These are phyloP conservation scores for Acanthaster planci DNA, from an alignment of 35 echinoderm and acorn worm genomes.

Conservation along the genomic window DNA sequence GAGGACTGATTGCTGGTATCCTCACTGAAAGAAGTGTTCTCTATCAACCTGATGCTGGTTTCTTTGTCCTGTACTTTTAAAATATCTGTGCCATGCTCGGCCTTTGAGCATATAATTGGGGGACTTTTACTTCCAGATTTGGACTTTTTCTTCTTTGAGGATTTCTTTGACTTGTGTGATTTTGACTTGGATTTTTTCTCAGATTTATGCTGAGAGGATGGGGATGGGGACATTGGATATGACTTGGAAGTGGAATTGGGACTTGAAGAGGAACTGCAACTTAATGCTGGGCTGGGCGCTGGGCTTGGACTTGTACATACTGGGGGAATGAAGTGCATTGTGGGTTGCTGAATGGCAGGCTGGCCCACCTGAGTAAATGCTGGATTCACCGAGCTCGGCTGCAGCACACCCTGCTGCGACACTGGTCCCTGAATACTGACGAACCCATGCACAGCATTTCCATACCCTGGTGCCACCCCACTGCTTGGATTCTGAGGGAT, in stretches of 20 bases:
- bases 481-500: slow-evolving; percentile 22
- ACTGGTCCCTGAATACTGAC: slow-evolving; percentile 14
- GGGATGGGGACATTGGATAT: background rate
- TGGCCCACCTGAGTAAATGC: background rate
- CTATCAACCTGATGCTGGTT: background rate
- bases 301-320: background rate
- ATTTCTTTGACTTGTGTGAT: slow-evolving; percentile 26
- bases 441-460: background rate
- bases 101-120: background rate
- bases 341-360: background rate
- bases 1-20: background rate
- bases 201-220: background rate
- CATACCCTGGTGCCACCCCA: background rate
- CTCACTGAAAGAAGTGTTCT: background rate
- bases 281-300: background rate
- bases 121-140: slow-evolving; percentile 2
- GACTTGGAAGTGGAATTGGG: background rate
- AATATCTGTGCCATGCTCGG: background rate
- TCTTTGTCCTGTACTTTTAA: background rate
- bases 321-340: slow-evolving; percentile 18
- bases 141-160: slow-evolving; percentile 14
- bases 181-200: slow-evolving; percentile 23
- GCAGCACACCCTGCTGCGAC: background rate
- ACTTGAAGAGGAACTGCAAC: slow-evolving; percentile 11
- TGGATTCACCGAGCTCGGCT: background rate